These are phyloP conservation scores for Gibbula magus DNA, from an alignment of 2,888 invertebrate species.

Conservation along the genomic window DNA sequence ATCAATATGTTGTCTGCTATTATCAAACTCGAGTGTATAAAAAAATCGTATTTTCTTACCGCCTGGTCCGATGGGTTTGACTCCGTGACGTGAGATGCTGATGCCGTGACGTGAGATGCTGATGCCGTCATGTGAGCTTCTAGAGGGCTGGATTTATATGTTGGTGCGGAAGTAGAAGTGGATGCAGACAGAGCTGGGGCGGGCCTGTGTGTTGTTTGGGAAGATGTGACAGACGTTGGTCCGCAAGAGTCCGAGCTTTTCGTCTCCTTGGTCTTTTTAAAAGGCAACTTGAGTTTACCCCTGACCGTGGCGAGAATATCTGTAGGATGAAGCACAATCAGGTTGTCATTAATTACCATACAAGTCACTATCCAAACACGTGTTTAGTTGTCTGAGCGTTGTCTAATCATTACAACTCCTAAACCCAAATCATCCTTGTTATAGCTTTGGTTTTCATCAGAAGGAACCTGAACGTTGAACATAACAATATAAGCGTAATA, in stretches of 20 bases:
- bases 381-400: too few relatives aligned
- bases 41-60: too few relatives aligned
- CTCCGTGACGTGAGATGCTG: neutral
- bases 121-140: neutral
- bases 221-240: neutral
- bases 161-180: constrained; percentile 34
- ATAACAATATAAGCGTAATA: too few relatives aligned
- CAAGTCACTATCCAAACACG: too few relatives aligned
- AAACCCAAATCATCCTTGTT: too few relatives aligned
- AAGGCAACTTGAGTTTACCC: constrained; percentile 57
- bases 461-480: too few relatives aligned
- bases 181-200: constrained; percentile 32
- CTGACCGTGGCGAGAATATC: constrained; percentile 63
- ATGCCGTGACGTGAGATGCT: neutral
- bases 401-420: too few relatives aligned
- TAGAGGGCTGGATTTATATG: constrained; percentile 16
- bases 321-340: neutral
- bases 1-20: too few relatives aligned
- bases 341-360: too few relatives aligned
- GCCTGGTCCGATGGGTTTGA: too few relatives aligned
- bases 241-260: neutral
- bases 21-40: too few relatives aligned
- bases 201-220: neutral
- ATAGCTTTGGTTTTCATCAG: too few relatives aligned
- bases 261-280: constrained; percentile 33